Evolutionary conservation across 2,888 invertebrate species (phyloP).

Genomic region (Pinctada fucata): DNA sequence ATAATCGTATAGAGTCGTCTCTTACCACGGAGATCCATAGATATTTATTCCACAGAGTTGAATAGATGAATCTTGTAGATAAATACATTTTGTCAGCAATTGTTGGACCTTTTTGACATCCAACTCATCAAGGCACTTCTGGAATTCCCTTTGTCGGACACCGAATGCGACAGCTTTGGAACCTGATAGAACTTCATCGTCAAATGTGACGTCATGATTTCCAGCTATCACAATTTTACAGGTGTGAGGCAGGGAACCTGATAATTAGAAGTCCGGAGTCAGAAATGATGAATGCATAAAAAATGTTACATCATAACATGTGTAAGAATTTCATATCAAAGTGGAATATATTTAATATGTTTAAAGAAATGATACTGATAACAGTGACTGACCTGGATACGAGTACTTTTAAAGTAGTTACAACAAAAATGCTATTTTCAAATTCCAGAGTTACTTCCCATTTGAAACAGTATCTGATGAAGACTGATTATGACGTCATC

Average conservation of each 20-base stretch:
- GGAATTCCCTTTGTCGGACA: conserved; percentile 31
- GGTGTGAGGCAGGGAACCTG: conserved; percentile 84
- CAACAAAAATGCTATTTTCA: too few relatives aligned
- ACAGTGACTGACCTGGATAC: too few relatives aligned
- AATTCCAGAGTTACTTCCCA: too few relatives aligned
- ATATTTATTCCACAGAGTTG: conserved; percentile 86
- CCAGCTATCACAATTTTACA: conserved; percentile 90
- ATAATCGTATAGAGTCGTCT: background rate
- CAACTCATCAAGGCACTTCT: conserved; percentile 42
- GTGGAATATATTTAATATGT: too few relatives aligned
- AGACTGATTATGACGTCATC: too few relatives aligned
- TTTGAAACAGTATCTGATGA: too few relatives aligned
- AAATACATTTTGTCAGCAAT: conserved; percentile 86
- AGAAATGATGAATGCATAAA: background rate
- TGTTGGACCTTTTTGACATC: conserved; percentile 67
- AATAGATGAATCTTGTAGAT: conserved; percentile 85
- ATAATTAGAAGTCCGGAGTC: background rate
- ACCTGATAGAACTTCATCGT: conserved; percentile 75
- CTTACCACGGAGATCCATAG: conserved; percentile 89
- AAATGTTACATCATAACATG: background rate
- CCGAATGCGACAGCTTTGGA: background rate
- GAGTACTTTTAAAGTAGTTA: too few relatives aligned
- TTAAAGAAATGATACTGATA: too few relatives aligned
- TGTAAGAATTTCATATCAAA: background rate
- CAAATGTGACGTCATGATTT: conserved; percentile 90